Evolutionary conservation across 2,888 invertebrate species (phyloP).

Genomic region (Meiosimyza decipiens): DNA sequence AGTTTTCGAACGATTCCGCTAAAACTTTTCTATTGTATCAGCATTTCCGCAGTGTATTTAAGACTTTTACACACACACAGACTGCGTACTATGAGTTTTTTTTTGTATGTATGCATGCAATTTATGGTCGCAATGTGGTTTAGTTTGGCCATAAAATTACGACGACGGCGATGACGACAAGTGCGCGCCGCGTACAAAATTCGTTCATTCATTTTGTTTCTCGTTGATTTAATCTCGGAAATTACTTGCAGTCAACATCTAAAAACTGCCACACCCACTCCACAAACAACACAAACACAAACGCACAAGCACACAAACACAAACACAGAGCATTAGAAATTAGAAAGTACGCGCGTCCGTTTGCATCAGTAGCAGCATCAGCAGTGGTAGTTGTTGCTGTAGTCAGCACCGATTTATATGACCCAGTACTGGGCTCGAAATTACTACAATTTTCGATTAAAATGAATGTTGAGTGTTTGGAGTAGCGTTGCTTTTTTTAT

Average conservation of each 20-base stretch:
- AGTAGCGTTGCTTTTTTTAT: neutral
- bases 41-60: too few relatives aligned
- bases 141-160: conserved; percentile 32
- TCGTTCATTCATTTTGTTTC: conserved; percentile 19
- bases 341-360: too few relatives aligned
- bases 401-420: neutral
- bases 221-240: conserved; percentile 35
- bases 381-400: neutral
- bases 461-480: conserved; percentile 13
- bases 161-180: neutral
- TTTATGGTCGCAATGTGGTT: conserved; percentile 51
- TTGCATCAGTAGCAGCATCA: too few relatives aligned
- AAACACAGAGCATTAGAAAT: neutral
- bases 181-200: neutral
- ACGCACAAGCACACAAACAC: neutral
- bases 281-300: conserved; percentile 4
- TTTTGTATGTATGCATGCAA: conserved; percentile 33
- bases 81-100: conserved; percentile 6
- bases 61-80: neutral
- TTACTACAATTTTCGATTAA: conserved; percentile 26
- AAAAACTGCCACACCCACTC: neutral
- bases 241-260: conserved; percentile 26
- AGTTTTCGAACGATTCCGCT: too few relatives aligned
- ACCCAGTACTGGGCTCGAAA: neutral
- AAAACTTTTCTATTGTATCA: too few relatives aligned